A percentile compares a stretch with the other conserved stretches of the same genome.
Conservation (phyloP, 2,888 invertebrate genomes). For the Meteorus cinctellus region DNA sequence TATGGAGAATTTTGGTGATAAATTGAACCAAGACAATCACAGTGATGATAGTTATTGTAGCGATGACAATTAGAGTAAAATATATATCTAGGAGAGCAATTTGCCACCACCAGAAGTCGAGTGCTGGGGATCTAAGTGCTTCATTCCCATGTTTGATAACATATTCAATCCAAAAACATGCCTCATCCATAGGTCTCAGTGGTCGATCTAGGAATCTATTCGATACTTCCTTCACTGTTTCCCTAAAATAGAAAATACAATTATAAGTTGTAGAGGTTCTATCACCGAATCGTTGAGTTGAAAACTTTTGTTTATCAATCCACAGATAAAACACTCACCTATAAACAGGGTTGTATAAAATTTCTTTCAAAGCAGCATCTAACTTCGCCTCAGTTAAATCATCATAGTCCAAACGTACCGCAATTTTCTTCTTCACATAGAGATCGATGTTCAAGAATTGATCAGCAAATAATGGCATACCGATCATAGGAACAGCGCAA, state of each 20-base stretch:
- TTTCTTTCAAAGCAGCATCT: constrained; percentile 57
- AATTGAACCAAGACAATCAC: constrained; percentile 14
- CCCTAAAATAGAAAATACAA: constrained; percentile 37
- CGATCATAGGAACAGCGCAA: constrained; percentile 67
- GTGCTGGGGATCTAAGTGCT: constrained; percentile 56
- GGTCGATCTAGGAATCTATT: constrained; percentile 62
- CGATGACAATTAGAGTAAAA: constrained; percentile 38
- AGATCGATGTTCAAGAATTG: constrained; percentile 63
- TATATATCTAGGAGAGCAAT: constrained; percentile 59
- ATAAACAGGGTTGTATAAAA: constrained; percentile 61
- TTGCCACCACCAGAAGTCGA: constrained; percentile 60
- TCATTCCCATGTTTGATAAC: constrained; percentile 60
- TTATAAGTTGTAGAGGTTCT: not conserved
- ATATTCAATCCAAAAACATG: constrained; percentile 64
- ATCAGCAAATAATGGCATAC: constrained; percentile 67
- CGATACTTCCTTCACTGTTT: constrained; percentile 44
- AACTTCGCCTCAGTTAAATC: constrained; percentile 59
- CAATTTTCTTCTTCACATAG: constrained; percentile 59
- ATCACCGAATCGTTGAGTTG: not conserved
- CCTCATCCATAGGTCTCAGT: constrained; percentile 56
- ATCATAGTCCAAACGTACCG: constrained; percentile 55
- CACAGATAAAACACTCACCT: constrained; percentile 53
- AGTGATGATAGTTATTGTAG: constrained; percentile 8
- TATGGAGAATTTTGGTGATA: constrained; percentile 25
- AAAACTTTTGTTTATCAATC: not conserved